Evolutionary conservation across 2,888 invertebrate species (phyloP).

Genomic region (Macrosoma leucophasiata): DNA sequence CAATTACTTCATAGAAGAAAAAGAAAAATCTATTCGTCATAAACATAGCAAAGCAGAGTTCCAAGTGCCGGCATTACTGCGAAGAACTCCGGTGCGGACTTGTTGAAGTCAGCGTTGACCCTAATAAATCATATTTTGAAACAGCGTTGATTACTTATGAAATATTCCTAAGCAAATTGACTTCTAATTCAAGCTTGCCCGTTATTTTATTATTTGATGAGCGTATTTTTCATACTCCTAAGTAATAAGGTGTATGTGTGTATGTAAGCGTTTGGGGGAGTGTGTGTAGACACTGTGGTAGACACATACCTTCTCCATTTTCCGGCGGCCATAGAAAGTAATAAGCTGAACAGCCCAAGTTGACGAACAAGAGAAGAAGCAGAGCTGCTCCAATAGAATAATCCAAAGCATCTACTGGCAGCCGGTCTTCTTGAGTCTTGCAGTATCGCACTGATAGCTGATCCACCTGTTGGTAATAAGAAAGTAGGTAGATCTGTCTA

Average conservation of each 20-base stretch:
- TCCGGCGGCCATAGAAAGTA: conserved; percentile 53
- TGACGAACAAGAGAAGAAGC: conserved; percentile 43
- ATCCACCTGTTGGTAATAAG: conserved; percentile 39
- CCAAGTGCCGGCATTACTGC: too few species aligned
- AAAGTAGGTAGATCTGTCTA: too few species aligned
- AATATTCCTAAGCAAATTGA: conserved; percentile 10
- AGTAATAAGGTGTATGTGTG: too few species aligned
- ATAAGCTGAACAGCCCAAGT: conserved; percentile 55
- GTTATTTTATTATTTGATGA: conserved; percentile 12
- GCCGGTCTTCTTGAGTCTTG: conserved; percentile 52
- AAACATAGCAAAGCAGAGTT: too few species aligned
- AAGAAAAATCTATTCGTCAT: too few species aligned
- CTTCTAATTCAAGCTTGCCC: conserved; percentile 8
- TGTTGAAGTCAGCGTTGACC: too few species aligned
- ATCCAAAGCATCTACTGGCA: conserved; percentile 49
- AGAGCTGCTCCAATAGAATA: conserved; percentile 49
- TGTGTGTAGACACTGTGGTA: too few species aligned
- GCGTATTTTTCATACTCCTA: background rate
- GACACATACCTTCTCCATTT: conserved; percentile 43
- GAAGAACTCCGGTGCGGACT: too few species aligned
- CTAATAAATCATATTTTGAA: too few species aligned
- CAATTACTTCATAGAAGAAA: too few species aligned
- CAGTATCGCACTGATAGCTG: conserved; percentile 57
- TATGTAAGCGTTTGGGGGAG: too few species aligned
- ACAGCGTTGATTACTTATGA: conserved; percentile 12